Conservation (phyloP, 1,140 invertebrate species). For the Parapsyche elsis region DNA sequence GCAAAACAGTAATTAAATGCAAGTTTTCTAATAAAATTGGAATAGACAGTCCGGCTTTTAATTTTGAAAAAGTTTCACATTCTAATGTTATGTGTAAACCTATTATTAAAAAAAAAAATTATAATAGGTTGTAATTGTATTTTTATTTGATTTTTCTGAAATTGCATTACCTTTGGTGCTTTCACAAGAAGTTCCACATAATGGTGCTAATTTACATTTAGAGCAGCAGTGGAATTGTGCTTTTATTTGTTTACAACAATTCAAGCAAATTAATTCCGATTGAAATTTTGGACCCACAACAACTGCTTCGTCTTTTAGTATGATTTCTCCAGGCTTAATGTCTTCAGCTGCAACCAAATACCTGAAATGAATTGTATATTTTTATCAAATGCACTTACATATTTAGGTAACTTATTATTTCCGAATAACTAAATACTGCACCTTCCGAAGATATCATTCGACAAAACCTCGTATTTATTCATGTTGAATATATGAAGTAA, state of each 20-base stretch:
- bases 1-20: slow-evolving; percentile 65
- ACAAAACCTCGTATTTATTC: slow-evolving; percentile 15
- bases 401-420: no score
- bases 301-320: slow-evolving; percentile 70
- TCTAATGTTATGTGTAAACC: slow-evolving; percentile 67
- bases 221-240: slow-evolving; percentile 65
- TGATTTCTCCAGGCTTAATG: slow-evolving; percentile 70
- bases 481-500: no score
- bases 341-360: slow-evolving; percentile 72
- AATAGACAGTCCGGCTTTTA: slow-evolving; percentile 60
- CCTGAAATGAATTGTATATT: slow-evolving; percentile 56
- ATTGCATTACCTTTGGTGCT: slow-evolving; percentile 55
- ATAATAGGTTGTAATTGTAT: neutral
- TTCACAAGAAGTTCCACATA: slow-evolving; percentile 67
- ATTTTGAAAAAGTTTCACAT: slow-evolving; percentile 65
- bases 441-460: slow-evolving; percentile 45
- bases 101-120: slow-evolving; percentile 57
- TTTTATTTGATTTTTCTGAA: neutral
- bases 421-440: neutral
- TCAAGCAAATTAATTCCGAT: slow-evolving; percentile 70
- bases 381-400: no score
- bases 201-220: slow-evolving; percentile 68
- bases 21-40: slow-evolving; percentile 62
- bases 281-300: slow-evolving; percentile 70
- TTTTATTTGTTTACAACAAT: slow-evolving; percentile 67